Conservation (phyloP, 1,140 invertebrate genomes). For the Drosophila sulfurigaster region DNA sequence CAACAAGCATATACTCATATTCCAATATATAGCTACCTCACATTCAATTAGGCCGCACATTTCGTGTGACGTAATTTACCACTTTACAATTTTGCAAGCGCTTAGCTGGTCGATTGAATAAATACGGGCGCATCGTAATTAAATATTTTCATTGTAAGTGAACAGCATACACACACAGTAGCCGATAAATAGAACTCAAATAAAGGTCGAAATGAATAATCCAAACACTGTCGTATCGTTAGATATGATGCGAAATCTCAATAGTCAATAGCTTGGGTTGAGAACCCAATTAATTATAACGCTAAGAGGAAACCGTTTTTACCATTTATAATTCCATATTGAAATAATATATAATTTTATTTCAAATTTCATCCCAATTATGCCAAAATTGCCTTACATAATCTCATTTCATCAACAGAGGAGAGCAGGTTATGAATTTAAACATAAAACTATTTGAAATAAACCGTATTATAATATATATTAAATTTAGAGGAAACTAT, state of each 20-base stretch:
- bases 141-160: constrained; percentile 68
- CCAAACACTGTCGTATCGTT: background rate
- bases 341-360: too few relatives aligned
- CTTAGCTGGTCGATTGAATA: constrained; percentile 48
- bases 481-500: background rate
- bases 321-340: too few relatives aligned
- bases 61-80: constrained; percentile 15
- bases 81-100: constrained; percentile 12
- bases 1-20: background rate
- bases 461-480: too few relatives aligned
- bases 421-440: too few relatives aligned
- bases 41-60: constrained; percentile 46
- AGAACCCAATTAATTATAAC: too few relatives aligned
- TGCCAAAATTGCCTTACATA: too few relatives aligned
- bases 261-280: too few relatives aligned
- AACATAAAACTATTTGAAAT: too few relatives aligned
- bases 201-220: constrained; percentile 26
- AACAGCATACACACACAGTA: constrained; percentile 35
- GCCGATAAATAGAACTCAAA: constrained; percentile 15
- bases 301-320: too few relatives aligned
- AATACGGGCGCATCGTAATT: constrained; percentile 72
- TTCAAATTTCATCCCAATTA: too few relatives aligned
- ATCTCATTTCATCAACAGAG: too few relatives aligned
- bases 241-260: too few relatives aligned
- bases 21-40: background rate